Evolutionary conservation across 2,888 invertebrate genomes (phyloP).

Genomic region (Mystacides longicornis): DNA sequence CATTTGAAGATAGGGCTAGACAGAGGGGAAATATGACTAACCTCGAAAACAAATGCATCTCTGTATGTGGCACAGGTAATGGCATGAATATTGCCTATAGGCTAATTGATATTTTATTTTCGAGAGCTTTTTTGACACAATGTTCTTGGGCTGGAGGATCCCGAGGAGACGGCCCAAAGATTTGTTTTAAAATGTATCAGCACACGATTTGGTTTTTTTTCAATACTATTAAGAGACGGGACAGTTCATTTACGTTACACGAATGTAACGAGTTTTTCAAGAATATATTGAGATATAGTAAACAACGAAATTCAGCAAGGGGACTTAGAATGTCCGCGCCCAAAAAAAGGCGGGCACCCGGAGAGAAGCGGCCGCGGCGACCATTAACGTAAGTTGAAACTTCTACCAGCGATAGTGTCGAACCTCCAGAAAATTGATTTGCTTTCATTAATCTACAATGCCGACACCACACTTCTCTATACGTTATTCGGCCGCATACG

Average conservation of each 20-base stretch:
- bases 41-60: background rate
- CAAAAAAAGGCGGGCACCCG: background rate
- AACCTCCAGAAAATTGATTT: too few species aligned
- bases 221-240: background rate
- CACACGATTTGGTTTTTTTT: background rate
- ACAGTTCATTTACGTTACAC: background rate
- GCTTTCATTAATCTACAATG: too few species aligned
- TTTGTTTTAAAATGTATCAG: background rate
- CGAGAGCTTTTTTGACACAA: background rate
- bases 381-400: background rate
- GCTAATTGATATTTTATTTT: background rate
- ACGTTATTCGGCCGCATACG: too few species aligned
- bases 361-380: background rate
- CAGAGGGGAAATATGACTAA: background rate
- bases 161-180: background rate
- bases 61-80: background rate
- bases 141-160: background rate
- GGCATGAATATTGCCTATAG: background rate
- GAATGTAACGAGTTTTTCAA: background rate
- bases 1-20: background rate
- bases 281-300: background rate
- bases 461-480: too few species aligned
- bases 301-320: background rate
- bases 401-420: too few species aligned
- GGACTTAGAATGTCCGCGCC: background rate